Percentiles rank a stretch among this genome's conserved stretches.
These are phyloP conservation scores for Ochropacha duplaris DNA, from an alignment of 2,888 invertebrate species.

Conservation along the genomic window DNA sequence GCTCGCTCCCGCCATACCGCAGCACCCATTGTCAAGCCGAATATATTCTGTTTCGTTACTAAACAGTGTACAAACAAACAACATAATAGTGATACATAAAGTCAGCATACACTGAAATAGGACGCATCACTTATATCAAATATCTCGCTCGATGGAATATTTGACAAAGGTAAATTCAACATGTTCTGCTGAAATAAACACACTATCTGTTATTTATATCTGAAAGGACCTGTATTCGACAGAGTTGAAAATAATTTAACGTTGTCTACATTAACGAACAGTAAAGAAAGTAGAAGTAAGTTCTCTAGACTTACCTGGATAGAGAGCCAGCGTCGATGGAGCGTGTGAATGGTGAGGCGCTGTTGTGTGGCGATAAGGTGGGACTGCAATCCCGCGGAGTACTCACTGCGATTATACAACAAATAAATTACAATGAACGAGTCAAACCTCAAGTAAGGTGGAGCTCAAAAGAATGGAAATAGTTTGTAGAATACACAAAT, in stretches of 20 bases:
- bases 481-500: not conserved
- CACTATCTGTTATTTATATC: not conserved
- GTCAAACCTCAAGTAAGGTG: not conserved
- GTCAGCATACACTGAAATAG: not conserved
- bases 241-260: not conserved
- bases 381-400: constrained; percentile 93
- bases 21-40: not conserved
- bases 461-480: too few species aligned
- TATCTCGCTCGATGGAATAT: not conserved
- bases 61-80: too few species aligned
- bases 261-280: not conserved
- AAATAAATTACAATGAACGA: constrained; percentile 18
- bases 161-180: not conserved
- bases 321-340: constrained; percentile 87
- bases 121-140: not conserved
- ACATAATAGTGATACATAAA: not conserved
- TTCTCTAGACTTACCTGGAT: constrained; percentile 82
- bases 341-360: constrained; percentile 87
- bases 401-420: constrained; percentile 81
- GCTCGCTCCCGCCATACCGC: not conserved
- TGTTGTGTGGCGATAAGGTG: constrained; percentile 91
- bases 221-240: not conserved
- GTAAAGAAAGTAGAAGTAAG: not conserved
- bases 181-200: not conserved
- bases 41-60: not conserved